Base-by-base conservation (phyloP, 2,797 vertebrate genomes). In the Melanotaenia parkinsoni region DNA sequence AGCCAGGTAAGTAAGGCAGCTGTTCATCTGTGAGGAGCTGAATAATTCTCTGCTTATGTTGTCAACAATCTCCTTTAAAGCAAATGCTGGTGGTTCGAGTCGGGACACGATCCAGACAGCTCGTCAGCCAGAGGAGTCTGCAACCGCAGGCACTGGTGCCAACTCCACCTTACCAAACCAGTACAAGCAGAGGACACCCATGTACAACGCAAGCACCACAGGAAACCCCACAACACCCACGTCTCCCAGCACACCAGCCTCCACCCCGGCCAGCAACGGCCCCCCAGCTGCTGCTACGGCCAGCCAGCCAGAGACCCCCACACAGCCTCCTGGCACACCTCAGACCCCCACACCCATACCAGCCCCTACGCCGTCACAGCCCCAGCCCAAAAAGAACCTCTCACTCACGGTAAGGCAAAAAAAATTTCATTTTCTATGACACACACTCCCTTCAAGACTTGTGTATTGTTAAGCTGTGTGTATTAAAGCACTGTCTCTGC, bases 141-240 rank as follows among this genome's bases (percentile, higher is more conserved):
- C 94, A 0, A 77, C 95, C 14, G 90, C 95, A 0, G 95, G 88
- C 53, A 66, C 83, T 0, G 88, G 86, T 38, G 84, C 89, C 26
- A 93, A 89, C 62, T 79, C 96, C 67, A 81, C 93, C 8, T 92
- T 98, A 63, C 95, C 96, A 0, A 90, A 95, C 5, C 97, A 98
- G 86, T 99, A 98, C 93, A 99, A 99, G 83, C 98, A 99, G 89
- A 94, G 98, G 86, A 95, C 97, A 0, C 96, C 97, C 10, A 95
- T 99, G 96, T 99, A 99, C 92, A 98, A 98, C 62, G 98, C 97
- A 28, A 92, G 95, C 88, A 94, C 94, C 66, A 82, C 91, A 0
- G 90, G 93, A 3, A 95, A 94, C 76, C 95, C 96, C 0, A 92
- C 95, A 0, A 93, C 95, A 0, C 94, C 95, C 10, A 83, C 95